phyloP scores from a whole-genome alignment of 2,797 vertebrate species.

The Alosa sapidissima region DNA sequence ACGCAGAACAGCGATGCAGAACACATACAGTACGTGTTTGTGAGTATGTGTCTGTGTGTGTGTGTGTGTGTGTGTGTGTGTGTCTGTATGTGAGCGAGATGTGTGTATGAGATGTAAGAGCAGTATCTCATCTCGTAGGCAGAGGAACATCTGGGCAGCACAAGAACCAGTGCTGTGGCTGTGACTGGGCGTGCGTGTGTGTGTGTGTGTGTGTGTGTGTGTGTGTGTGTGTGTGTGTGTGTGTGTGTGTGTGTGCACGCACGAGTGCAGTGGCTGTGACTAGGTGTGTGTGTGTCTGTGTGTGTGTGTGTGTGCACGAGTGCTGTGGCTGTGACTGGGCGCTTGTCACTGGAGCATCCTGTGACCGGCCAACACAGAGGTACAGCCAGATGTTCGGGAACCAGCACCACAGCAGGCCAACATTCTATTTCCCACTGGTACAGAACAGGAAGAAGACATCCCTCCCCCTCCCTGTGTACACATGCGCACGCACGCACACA shows the following conservation, averaged over 20 bases:
- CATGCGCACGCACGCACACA: conserved; percentile 1
- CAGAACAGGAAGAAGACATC: neutral
- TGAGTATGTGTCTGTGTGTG: neutral
- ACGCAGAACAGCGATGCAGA: too few relatives aligned
- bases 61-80: neutral
- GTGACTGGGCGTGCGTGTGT: too few relatives aligned
- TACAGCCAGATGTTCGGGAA: conserved; percentile 31
- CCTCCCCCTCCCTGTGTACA: neutral
- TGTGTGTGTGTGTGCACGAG: too few relatives aligned
- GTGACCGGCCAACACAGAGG: conserved; percentile 19
- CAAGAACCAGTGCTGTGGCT: conserved; percentile 23
- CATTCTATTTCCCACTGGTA: neutral
- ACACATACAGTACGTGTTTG: neutral
- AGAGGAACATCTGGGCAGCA: conserved; percentile 45
- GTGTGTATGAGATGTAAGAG: neutral
- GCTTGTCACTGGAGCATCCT: conserved; percentile 18
- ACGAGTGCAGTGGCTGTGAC: neutral
- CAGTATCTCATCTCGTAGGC: neutral
- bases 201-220: too few relatives aligned
- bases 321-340: neutral
- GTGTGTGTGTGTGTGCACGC: too few relatives aligned
- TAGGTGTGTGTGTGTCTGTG: too few relatives aligned
- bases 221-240: too few relatives aligned
- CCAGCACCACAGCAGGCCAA: neutral
- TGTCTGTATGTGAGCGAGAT: neutral